phyloP scores from a whole-genome alignment of 2,888 invertebrate species.

The Andrena haemorrhoa region DNA sequence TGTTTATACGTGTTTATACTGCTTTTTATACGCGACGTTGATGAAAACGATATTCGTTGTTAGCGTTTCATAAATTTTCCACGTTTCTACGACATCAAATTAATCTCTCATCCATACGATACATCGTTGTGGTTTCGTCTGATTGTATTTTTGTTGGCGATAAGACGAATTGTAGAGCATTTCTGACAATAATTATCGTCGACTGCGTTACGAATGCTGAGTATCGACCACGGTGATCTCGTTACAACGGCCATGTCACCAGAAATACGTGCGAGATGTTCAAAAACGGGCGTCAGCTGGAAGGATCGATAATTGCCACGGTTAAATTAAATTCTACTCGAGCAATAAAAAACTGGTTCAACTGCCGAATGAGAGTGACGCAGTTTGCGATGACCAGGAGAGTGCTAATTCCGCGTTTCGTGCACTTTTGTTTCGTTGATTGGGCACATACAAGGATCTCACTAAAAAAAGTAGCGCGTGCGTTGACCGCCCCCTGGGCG shows the following conservation, averaged over 20 bases:
- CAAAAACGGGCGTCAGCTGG: slow-evolving; percentile 5
- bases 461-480: background rate
- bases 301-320: background rate
- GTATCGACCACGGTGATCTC: background rate
- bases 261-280: background rate
- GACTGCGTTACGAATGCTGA: background rate
- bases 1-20: slow-evolving; percentile 54
- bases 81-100: slow-evolving; percentile 36
- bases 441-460: too few species aligned
- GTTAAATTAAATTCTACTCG: background rate
- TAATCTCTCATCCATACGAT: background rate
- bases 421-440: background rate
- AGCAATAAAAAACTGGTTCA: background rate
- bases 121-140: background rate
- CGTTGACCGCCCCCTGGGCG: background rate
- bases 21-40: slow-evolving; percentile 47
- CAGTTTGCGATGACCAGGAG: background rate
- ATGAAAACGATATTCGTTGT: background rate
- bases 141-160: background rate
- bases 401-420: background rate
- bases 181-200: slow-evolving; percentile 18
- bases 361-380: background rate
- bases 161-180: background rate
- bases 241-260: background rate
- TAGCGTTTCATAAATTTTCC: slow-evolving; percentile 35